Base-by-base conservation (phyloP, 2,113 vertebrate genomes). In the Megaceryle maxima region DNA sequence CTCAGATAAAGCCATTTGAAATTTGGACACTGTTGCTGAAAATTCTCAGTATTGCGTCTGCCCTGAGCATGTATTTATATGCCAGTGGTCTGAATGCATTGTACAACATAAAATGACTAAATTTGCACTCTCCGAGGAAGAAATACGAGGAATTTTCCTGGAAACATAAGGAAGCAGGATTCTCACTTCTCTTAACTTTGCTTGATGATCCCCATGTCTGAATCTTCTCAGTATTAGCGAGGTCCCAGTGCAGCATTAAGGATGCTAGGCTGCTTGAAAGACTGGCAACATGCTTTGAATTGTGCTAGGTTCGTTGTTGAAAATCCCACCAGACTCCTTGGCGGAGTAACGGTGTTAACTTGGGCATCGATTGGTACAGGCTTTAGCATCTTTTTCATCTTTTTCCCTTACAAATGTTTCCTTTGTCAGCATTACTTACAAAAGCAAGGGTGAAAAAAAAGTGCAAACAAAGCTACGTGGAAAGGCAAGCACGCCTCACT, bases 161-260 rank as follows among this genome's bases (percentile, higher is more conserved):
- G 7, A 63, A 84, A 85, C 85, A 51, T 31, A 72, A 21, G 21
- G n/a, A 60, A 63, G n/a, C 16, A 44, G 83, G 55, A 57, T 24
- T 44, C 12, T 50, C 9, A 22, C n/a, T n/a, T n/a, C n/a, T n/a
- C 2, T 85, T 76, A 44, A 25, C 60, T 68, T 69, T 44, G 3
- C 8, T 4, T 59, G 21, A 29, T 26, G 33, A 67, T 33, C 21
- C 6, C 17, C 0, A 0, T 12, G 8, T 63, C 55, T 25, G 16
- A 10, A 50, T 43, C 11, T 57, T 73, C 14, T 79, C 2, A 0
- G 22, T 72, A 46, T 67, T 14, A n/a, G 11, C 46, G 48, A 67
- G 10, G 25, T 68, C 21, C 11, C 60, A 84, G 3, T 1, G 4
- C 4, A 41, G 15, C 44, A 26, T 18, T 60, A 25, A 88, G n/a